Conservation (phyloP, 2,797 vertebrate species). For the Hypotaenidia philippensis region DNA sequence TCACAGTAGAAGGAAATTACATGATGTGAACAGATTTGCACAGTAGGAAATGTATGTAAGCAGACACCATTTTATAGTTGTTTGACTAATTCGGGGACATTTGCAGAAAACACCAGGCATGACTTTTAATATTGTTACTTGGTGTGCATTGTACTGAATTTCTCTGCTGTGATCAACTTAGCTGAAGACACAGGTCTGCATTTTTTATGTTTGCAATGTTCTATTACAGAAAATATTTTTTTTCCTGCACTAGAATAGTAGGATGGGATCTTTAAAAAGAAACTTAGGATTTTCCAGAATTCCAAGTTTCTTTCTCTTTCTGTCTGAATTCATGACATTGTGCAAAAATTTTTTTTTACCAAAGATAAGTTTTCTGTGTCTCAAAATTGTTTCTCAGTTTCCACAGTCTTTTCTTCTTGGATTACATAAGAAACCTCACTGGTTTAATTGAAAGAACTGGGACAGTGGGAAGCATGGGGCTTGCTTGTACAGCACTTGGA, state of each 20-base stretch:
- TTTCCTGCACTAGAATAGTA: background rate
- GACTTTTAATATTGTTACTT: background rate
- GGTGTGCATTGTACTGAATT: background rate
- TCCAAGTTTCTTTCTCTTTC: background rate
- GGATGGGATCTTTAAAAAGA: background rate
- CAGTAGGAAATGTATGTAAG: background rate
- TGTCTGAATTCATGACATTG: background rate
- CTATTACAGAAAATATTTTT: background rate
- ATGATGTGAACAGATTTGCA: constrained; percentile 19
- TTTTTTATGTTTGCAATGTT: background rate
- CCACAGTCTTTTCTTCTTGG: background rate
- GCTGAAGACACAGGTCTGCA: background rate
- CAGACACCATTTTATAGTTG: background rate
- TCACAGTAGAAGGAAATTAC: background rate
- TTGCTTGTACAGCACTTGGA: background rate
- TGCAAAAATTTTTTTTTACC: background rate
- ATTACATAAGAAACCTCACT: background rate
- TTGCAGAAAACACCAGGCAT: background rate
- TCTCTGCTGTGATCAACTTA: background rate
- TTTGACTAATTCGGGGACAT: background rate
- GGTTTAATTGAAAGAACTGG: background rate
- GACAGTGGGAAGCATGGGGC: background rate
- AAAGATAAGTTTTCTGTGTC: background rate
- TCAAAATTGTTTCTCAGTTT: background rate
- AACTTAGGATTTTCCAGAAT: background rate